phyloP scores from a whole-genome alignment of 2,888 invertebrate species.

The Ophion slaviceki region DNA sequence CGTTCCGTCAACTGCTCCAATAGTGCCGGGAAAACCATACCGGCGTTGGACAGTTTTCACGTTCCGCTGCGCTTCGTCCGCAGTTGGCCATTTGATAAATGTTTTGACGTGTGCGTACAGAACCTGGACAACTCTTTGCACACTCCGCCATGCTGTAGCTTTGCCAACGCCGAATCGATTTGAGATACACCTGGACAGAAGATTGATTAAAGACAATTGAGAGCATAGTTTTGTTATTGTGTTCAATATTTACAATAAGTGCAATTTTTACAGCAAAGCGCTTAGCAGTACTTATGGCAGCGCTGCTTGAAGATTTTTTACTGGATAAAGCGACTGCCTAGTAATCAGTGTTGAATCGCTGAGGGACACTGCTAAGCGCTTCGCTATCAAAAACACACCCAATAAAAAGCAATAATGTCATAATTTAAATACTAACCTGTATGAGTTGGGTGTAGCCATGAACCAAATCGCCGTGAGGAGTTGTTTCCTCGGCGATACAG shows the following conservation, averaged over 20 bases:
- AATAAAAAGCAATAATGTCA: too few relatives aligned
- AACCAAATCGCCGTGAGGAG: neutral
- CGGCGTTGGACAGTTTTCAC: neutral
- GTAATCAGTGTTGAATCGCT: neutral
- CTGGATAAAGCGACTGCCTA: too few relatives aligned
- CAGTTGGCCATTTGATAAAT: neutral
- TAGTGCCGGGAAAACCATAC: neutral
- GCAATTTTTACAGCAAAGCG: too few relatives aligned
- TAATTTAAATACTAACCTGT: neutral
- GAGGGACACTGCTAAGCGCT: neutral
- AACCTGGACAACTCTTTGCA: neutral
- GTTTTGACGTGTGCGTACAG: neutral
- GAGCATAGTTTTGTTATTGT: too few relatives aligned
- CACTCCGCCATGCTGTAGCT: neutral
- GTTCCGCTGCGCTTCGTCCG: neutral
- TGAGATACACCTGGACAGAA: neutral
- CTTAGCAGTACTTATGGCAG: too few relatives aligned
- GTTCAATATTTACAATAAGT: too few relatives aligned
- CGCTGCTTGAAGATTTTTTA: too few relatives aligned
- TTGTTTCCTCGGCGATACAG: neutral
- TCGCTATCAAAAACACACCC: neutral
- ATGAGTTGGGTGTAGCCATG: neutral
- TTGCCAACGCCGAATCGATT: neutral
- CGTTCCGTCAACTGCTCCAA: too few relatives aligned
- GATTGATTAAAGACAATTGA: neutral